Evolutionary conservation across 2,797 vertebrate genomes (phyloP), one percentile per base, ranked within the genome.

Genomic region (Acrossocheilus fasciatus): DNA sequence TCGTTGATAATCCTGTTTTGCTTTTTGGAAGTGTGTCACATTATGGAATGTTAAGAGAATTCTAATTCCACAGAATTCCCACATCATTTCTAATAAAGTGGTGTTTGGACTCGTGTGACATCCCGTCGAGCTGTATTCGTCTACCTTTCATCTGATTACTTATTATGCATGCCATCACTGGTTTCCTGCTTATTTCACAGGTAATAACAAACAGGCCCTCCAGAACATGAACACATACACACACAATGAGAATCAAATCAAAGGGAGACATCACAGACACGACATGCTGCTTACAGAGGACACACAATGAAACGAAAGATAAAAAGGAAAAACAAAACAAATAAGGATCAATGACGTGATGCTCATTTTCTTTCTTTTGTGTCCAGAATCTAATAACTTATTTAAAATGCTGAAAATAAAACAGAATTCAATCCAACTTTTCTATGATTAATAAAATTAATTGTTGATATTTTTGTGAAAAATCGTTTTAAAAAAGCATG

Each of bases 141-240:
- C 90, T 91, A 85, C 84, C 91, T 94, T 93, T 93, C 92, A 94
- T 93, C 91, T 6, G 91, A 81, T 68, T 36, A 90, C 94, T 91
- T 92, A 92, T 94, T 92, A 94, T 93, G 92, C 87, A 94, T 92
- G 86, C 62, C 75, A 83, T 78, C 89, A 78, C 90, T 91, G 87
- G 87, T 78, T 45, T 59, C 81, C 52, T 64, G 36, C 47, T 85
- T 74, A 64, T 23, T 79, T 52, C 73, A 88, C 57, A 76, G 14
- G 17, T 41, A 86, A 23, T 45, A 7, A 14, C n/a, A 79, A 74
- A 45, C 57, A 74, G 12, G 14, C 69, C 66, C 59, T 80, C 66
- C 52, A 36, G 20, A 62, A 79, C 45, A 69, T 11, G 86, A 11
- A 54, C 57, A 54, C 47, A 86, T 0, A 76, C 52, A 50, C 74